Base-by-base conservation (phyloP, 2,888 invertebrate species). In the Aporophyla lueneburgensis region DNA sequence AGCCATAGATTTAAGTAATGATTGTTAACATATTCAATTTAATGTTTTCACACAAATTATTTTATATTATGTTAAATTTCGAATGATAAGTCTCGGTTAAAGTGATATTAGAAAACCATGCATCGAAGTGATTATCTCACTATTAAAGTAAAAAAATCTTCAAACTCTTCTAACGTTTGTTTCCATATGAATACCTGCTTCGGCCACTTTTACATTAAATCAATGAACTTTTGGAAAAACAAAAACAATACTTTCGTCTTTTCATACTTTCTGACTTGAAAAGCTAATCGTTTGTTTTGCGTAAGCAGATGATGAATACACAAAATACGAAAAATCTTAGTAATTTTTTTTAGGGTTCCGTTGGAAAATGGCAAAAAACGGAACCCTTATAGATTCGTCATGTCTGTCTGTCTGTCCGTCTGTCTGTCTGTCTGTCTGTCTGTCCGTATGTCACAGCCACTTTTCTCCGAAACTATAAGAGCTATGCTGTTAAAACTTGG, bases 151-250 rank as follows among this genome's bases (percentile, higher is more conserved):
- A 19, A 58, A 43, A 19, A 16, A 43, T 33, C 5, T 71, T 10
- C 2, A 54, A 46, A 16, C 14, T 53, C 10, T 46, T 61, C 10
- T 61, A 61, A 75, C 40, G 43, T 43, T 72, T 71, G 12, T 51
- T 68, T 51, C 33, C 19, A 12, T 16, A 10, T 10, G 4, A 40
- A 33, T 53, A n/a, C 19, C 5, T n/a, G 40, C 6, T 24, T 10
- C 43, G 1, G 14, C 5, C 10, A 21, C 5, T 69, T 46, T 58
- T 21, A 21, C 19, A 24, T 70, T n/a, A 54, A 49, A n/a, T 14
- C 9, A 66, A 67, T 24, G 5, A 54, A n/a, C 21, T n/a, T 24
- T 49, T 9, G 21, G 1, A 16, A 14, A 68, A 61, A 46, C 58
- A n/a, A 68, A 46, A 51, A 43, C 2, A 49, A 54, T 19, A 54